These are phyloP conservation scores for Lindbergichthys nudifrons DNA, from an alignment of 2,797 vertebrate genomes.

Conservation along the genomic window DNA sequence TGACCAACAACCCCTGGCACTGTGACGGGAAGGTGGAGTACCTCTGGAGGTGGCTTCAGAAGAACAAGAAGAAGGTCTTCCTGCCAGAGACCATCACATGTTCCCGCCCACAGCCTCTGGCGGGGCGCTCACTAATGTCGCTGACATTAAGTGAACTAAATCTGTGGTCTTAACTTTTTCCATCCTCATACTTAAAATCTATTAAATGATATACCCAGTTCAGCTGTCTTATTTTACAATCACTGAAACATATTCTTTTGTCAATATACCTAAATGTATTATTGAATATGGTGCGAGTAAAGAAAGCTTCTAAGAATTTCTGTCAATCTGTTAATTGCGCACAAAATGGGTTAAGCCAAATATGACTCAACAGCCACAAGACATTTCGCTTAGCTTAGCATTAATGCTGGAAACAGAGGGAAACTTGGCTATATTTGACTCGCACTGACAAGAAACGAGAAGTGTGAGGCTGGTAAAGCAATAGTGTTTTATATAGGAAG, in stretches of 20 bases:
- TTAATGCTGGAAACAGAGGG: neutral
- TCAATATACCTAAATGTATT: neutral
- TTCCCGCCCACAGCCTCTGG: slow-evolving; percentile 63
- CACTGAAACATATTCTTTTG: slow-evolving; percentile 5
- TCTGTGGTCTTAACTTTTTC: slow-evolving; percentile 35
- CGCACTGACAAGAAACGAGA: no score
- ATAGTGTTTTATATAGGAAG: no score
- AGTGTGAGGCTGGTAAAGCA: no score
- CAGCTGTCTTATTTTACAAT: neutral
- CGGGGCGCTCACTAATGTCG: slow-evolving; percentile 60
- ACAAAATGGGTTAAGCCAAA: neutral
- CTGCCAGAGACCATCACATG: slow-evolving; percentile 64
- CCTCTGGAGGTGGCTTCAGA: slow-evolving; percentile 80
- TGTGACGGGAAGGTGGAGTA: slow-evolving; percentile 74
- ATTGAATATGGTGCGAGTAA: slow-evolving; percentile 31
- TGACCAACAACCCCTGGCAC: slow-evolving; percentile 76
- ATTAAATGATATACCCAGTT: slow-evolving; percentile 1
- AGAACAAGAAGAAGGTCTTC: slow-evolving; percentile 71
- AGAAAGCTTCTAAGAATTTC: neutral
- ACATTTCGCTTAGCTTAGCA: neutral
- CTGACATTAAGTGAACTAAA: slow-evolving; percentile 69
- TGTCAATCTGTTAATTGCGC: neutral
- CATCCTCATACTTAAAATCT: neutral
- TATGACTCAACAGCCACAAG: neutral
- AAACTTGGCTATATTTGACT: neutral